phyloP scores from a whole-genome alignment of 2,113 vertebrate species.

The Notothenia coriiceps region DNA sequence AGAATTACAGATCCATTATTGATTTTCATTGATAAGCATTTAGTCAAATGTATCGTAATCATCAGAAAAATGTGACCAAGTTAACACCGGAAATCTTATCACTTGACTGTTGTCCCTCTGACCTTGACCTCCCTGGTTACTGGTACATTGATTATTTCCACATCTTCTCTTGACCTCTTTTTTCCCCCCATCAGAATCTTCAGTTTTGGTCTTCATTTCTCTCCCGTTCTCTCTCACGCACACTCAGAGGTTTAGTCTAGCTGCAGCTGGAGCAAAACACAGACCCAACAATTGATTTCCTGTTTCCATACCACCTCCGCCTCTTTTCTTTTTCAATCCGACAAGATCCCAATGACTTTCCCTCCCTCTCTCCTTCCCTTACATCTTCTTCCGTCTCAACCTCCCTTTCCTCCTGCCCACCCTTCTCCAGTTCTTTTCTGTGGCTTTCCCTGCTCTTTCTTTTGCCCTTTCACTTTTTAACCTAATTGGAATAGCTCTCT shows the following conservation, averaged over 20 bases:
- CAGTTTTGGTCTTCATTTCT: conserved; percentile 14
- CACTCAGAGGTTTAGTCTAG: conserved; percentile 48
- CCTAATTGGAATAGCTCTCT: conserved; percentile 73
- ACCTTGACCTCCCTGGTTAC: conserved; percentile 11
- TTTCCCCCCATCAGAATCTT: neutral
- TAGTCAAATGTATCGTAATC: neutral
- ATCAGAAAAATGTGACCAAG: neutral
- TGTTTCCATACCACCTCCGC: conserved; percentile 73
- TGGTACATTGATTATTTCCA: conserved; percentile 38
- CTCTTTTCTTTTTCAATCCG: conserved; percentile 61
- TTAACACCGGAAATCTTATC: neutral
- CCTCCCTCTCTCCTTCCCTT: conserved; percentile 56
- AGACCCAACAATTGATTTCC: conserved; percentile 78
- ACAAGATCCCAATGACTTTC: conserved; percentile 83
- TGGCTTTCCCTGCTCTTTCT: conserved; percentile 60
- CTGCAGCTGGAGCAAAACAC: conserved; percentile 51
- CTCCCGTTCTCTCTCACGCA: neutral
- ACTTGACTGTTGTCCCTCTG: neutral
- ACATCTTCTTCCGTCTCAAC: conserved; percentile 33
- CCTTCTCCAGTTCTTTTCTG: conserved; percentile 54
- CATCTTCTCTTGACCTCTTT: conserved; percentile 29
- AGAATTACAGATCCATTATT: neutral
- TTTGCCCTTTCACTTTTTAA: conserved; percentile 45
- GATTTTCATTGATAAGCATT: neutral
- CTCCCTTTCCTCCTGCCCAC: conserved; percentile 40